These are phyloP conservation scores for Rhizoglyphus robini DNA, from an alignment of 1,140 invertebrate genomes.

Conservation along the genomic window DNA sequence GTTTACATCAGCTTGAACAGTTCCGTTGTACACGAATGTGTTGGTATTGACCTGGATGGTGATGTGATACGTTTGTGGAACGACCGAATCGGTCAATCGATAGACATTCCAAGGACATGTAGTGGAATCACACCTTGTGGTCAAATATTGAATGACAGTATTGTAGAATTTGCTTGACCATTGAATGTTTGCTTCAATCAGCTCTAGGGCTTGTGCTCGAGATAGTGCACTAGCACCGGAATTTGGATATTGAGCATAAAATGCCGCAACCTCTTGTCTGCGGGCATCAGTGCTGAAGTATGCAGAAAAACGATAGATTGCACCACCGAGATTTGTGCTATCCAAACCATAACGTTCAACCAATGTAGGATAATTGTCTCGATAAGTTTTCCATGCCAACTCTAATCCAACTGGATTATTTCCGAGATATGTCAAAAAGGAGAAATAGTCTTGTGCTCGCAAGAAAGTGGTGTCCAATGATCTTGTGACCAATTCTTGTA, in stretches of 20 bases:
- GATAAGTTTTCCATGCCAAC: conserved; percentile 67
- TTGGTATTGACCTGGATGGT: conserved; percentile 54
- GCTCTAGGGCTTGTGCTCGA: conserved; percentile 56
- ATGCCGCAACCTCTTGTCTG: conserved; percentile 58
- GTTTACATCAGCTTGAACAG: conserved; percentile 51
- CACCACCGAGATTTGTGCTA: conserved; percentile 56
- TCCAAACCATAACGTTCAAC: conserved; percentile 55
- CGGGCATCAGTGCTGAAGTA: conserved; percentile 51
- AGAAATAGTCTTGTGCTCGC: conserved; percentile 66
- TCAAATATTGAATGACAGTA: conserved; percentile 29
- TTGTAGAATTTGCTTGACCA: conserved; percentile 42
- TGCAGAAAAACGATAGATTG: conserved; percentile 52
- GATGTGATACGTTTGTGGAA: conserved; percentile 66
- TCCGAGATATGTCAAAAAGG: conserved; percentile 50
- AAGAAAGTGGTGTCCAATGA: conserved; percentile 59
- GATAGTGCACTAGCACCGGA: conserved; percentile 65
- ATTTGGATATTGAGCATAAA: conserved; percentile 64
- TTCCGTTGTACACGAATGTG: conserved; percentile 50
- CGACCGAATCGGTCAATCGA: conserved; percentile 57
- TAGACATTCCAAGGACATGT: conserved; percentile 23
- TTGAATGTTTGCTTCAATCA: conserved; percentile 60
- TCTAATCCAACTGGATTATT: conserved; percentile 54
- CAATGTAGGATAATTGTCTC: conserved; percentile 30
- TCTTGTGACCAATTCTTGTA: conserved; percentile 48
- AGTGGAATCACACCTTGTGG: background rate